Evolutionary conservation across 1,140 invertebrate species (phyloP).

Genomic region (Leucophenga varia): DNA sequence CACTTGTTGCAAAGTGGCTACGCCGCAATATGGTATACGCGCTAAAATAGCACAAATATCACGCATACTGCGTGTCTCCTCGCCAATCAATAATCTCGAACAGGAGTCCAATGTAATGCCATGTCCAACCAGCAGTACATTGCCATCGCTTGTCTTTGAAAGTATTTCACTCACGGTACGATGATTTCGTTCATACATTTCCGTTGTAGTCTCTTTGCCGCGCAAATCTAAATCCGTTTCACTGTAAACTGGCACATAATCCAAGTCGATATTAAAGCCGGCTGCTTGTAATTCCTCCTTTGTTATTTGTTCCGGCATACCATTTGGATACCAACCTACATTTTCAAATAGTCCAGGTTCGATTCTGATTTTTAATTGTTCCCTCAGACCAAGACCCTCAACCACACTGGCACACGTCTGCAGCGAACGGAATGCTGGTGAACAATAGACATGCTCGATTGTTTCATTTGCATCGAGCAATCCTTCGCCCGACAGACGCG

Average conservation of each 20-base stretch:
- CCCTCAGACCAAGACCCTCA: constrained; percentile 29
- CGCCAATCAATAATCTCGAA: constrained; percentile 73
- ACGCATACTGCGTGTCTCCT: constrained; percentile 62
- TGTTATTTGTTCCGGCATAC: constrained; percentile 78
- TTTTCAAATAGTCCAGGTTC: constrained; percentile 92
- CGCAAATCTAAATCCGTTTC: constrained; percentile 24
- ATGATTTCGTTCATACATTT: constrained; percentile 51
- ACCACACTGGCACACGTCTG: constrained; percentile 78
- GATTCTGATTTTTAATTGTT: constrained; percentile 63
- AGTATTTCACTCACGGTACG: constrained; percentile 39
- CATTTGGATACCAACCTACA: constrained; percentile 84
- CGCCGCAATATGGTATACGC: constrained; percentile 78
- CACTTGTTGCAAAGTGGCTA: constrained; percentile 63
- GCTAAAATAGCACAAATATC: too few relatives aligned
- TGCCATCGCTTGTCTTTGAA: constrained; percentile 60
- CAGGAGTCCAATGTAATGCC: constrained; percentile 83
- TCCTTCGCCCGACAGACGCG: constrained; percentile 74
- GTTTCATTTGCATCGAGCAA: constrained; percentile 67
- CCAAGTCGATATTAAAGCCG: constrained; percentile 75
- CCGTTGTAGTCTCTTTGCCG: constrained; percentile 46
- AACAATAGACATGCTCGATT: constrained; percentile 77
- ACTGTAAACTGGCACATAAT: constrained; percentile 68
- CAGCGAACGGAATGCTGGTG: constrained; percentile 86
- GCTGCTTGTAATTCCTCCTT: constrained; percentile 69
- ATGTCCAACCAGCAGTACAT: constrained; percentile 82